Conservation (phyloP, 2,797 vertebrate species). For the Gadopsis marmoratus region DNA sequence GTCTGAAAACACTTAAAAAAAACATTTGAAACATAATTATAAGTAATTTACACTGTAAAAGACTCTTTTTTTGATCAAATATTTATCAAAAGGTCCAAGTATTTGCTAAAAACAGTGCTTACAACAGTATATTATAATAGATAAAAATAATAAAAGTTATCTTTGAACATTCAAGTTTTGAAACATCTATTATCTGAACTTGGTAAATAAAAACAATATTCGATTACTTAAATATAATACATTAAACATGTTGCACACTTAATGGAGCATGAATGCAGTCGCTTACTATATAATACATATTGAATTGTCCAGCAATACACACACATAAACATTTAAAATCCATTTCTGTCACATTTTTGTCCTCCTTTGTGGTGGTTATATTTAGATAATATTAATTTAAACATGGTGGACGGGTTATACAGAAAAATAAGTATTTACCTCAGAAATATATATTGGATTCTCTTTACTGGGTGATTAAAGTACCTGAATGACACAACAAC, state of each 20-base stretch:
- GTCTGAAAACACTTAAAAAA: background rate
- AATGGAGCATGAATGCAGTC: background rate
- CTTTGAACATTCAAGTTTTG: slow-evolving; percentile 24
- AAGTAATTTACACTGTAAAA: slow-evolving; percentile 16
- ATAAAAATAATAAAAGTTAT: slow-evolving; percentile 5
- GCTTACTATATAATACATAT: slow-evolving; percentile 13
- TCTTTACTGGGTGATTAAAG: slow-evolving; percentile 41
- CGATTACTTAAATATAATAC: slow-evolving; percentile 1
- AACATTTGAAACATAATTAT: background rate
- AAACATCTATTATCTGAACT: background rate
- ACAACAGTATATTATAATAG: slow-evolving; percentile 12
- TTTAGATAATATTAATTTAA: slow-evolving; percentile 22
- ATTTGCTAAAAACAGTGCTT: slow-evolving; percentile 18
- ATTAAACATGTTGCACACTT: background rate
- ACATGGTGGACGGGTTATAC: slow-evolving; percentile 8
- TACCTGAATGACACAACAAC: slow-evolving; percentile 59
- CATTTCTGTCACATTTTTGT: slow-evolving; percentile 1
- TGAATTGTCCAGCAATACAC: slow-evolving; percentile 33
- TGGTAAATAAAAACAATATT: background rate
- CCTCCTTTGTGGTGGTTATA: slow-evolving; percentile 10
- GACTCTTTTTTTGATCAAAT: background rate
- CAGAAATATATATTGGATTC: slow-evolving; percentile 19
- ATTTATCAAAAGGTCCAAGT: background rate
- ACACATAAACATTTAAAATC: slow-evolving; percentile 28
- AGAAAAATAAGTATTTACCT: slow-evolving; percentile 19